A percentile compares a stretch with the other conserved stretches of the same genome.
Evolutionary conservation across 2,797 vertebrate genomes (phyloP).

Genomic region (Pangasius mekongensis): DNA sequence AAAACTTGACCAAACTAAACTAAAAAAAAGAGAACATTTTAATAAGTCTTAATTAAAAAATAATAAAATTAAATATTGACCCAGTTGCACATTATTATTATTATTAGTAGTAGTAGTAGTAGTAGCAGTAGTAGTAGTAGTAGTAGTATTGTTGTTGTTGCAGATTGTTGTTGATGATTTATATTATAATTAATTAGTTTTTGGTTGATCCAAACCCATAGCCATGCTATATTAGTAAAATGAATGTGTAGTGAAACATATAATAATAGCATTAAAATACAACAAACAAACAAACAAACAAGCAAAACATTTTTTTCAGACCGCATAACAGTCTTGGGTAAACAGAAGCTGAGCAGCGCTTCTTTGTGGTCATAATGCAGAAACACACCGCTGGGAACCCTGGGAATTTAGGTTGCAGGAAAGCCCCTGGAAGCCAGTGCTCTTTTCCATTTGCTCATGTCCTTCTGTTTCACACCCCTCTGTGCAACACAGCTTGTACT

Average conservation of each 20-base stretch:
- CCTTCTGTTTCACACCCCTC: slow-evolving; percentile 40
- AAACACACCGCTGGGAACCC: background rate
- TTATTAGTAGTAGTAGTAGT: background rate
- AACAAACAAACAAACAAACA: no score
- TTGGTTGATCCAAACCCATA: background rate
- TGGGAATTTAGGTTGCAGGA: slow-evolving; percentile 27
- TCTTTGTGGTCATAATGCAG: slow-evolving; percentile 23
- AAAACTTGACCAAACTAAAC: background rate
- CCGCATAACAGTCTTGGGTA: background rate
- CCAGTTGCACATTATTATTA: background rate
- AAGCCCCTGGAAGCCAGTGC: slow-evolving; percentile 40
- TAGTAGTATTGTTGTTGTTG: background rate
- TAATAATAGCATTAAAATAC: background rate
- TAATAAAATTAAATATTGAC: background rate
- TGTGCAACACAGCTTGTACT: background rate
- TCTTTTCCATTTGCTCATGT: slow-evolving; percentile 46
- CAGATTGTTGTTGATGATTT: background rate
- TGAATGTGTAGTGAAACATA: background rate
- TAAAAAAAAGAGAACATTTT: no score
- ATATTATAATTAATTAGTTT: background rate
- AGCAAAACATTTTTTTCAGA: background rate
- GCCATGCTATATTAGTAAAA: background rate
- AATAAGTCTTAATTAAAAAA: background rate
- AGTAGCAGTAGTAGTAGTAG: no score
- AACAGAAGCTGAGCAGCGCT: slow-evolving; percentile 28